phyloP scores from a whole-genome alignment of 2,113 vertebrate species.

The Galemys pyrenaicus region DNA sequence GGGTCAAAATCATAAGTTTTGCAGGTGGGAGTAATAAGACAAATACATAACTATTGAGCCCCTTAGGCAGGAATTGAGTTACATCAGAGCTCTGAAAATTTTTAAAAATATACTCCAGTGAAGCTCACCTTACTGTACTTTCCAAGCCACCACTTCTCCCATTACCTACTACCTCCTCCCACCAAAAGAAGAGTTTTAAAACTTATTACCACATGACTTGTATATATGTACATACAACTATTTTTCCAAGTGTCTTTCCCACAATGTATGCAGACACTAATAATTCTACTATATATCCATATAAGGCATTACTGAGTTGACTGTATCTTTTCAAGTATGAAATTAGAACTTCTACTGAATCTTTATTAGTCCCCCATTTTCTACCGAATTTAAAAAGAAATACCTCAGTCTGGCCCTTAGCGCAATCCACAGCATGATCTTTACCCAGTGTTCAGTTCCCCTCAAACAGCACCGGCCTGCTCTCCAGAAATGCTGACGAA shows the following conservation, averaged over 20 bases:
- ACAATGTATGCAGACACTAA: neutral
- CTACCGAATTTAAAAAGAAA: neutral
- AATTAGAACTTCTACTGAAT: neutral
- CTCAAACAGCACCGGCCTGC: neutral
- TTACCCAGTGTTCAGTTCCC: neutral
- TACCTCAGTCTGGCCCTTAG: neutral
- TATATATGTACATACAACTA: neutral
- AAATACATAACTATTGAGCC: neutral
- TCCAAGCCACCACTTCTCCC: neutral
- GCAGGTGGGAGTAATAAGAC: neutral
- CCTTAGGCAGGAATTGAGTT: neutral
- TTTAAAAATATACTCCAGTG: neutral
- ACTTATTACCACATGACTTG: neutral
- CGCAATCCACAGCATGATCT: neutral
- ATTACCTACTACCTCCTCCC: neutral
- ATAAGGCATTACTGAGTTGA: neutral
- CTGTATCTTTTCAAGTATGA: slow-evolving; percentile 9
- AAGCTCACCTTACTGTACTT: neutral
- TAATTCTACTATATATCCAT: neutral
- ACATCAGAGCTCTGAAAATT: neutral
- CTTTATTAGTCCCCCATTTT: neutral
- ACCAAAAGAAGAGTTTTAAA: neutral
- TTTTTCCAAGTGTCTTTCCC: neutral
- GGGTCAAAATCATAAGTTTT: neutral
- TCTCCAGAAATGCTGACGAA: neutral